These are phyloP conservation scores for Parazoanthus atlanticus DNA, from an alignment of 92 coral and sea anemone genomes.

Conservation along the genomic window DNA sequence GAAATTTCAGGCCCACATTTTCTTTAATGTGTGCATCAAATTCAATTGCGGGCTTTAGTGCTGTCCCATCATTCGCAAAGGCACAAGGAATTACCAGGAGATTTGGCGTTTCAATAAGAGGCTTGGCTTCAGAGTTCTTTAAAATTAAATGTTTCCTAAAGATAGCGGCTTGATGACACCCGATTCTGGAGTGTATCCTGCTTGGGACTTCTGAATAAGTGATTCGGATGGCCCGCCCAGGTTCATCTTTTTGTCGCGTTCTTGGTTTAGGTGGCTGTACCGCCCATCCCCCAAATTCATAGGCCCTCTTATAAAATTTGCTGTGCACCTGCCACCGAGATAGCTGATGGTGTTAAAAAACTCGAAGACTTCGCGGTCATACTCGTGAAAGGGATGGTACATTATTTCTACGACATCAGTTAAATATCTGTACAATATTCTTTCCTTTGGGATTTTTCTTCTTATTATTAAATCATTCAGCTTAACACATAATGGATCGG, in stretches of 20 bases:
- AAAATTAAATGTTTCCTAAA: conserved; percentile 54
- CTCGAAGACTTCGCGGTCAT: conserved; percentile 56
- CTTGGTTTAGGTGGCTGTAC: conserved; percentile 50
- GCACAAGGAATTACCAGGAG: conserved; percentile 61
- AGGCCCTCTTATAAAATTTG: conserved; percentile 61
- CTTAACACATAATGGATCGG: conserved; percentile 54
- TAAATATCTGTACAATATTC: conserved; percentile 59
- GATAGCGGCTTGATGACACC: conserved; percentile 51
- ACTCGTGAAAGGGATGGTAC: conserved; percentile 69
- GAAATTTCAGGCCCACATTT: conserved; percentile 42
- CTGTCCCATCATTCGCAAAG: conserved; percentile 60
- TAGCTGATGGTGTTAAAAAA: conserved; percentile 64
- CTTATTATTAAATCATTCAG: conserved; percentile 52
- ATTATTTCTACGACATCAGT: conserved; percentile 62
- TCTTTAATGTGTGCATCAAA: conserved; percentile 51
- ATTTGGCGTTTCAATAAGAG: conserved; percentile 54
- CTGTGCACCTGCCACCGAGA: conserved; percentile 58
- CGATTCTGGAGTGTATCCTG: conserved; percentile 47
- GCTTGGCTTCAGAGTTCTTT: conserved; percentile 54
- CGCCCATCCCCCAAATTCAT: conserved; percentile 68
- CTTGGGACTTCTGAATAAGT: conserved; percentile 27
- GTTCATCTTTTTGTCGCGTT: conserved; percentile 43
- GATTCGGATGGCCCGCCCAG: conserved; percentile 64
- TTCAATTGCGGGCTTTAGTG: conserved; percentile 63
- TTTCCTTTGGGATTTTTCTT: conserved; percentile 66